Evolutionary conservation across 2,113 vertebrate species (phyloP), one percentile per base, ranked within the genome.

Genomic region (Lasiurus borealis): DNA sequence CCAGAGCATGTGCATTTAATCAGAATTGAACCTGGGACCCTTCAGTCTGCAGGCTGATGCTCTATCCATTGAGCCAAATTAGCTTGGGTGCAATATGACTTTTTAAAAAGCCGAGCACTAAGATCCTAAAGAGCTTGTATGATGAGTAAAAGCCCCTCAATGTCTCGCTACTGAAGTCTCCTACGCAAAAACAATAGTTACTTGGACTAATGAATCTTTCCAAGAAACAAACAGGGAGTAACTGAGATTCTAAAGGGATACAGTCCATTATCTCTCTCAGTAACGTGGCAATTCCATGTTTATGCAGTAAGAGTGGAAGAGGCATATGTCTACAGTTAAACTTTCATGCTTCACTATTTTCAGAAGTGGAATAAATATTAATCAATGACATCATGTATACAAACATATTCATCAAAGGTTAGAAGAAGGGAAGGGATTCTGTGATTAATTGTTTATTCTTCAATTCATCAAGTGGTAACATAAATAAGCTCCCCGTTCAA

Each of bases 381-480:
- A 93, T 97, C 97, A 97, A 90, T 96, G 96, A 90, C 89, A 93
- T 96, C 73, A 97, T 73, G 57, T 81, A 81, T 83, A 84, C 13
- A 94, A 85, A 82, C 93, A 66, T 93, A 96, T 97, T 91, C 77
- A 95, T 97, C 95, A 95, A 71, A 36, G 36, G 23, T 77, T 92
- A 64, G 62, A 73, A 90, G 76, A 89, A 88, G 46, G 46, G 94
- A 93, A 89, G 76, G 52, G 64, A 76, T 95, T 84, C 19, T 91
- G 29, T 97, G 97, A 96, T 97, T 97, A 97, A 97, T 95, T 85
- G 87, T 90, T 92, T 94, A 85, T 90, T 96, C 89, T 85, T 92
- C 84, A 96, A 27, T 90, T 97, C 81, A 90, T 96, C 94, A 94
- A 93, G 85, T 21, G 21, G 48, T 75, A 72, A 95, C 91, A 97